Evolutionary conservation across 2,113 vertebrate species (phyloP).

Genomic region (Oryctolagus cuniculus): mOryCun1.1 NC_091434.1:39011501-39012000

Average conservation of each 20-base stretch:
- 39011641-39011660: slow-evolving; percentile 35
- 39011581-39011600: slow-evolving; percentile 49
- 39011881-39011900: slow-evolving; percentile 66
- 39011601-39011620: not conserved
- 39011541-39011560: slow-evolving; percentile 58
- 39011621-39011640: slow-evolving; percentile 49
- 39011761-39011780: not conserved
- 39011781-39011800: slow-evolving; percentile 46
- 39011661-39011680: slow-evolving; percentile 64
- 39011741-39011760: slow-evolving; percentile 35
- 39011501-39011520: slow-evolving; percentile 37
- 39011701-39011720: slow-evolving; percentile 57
- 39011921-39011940: slow-evolving; percentile 59
- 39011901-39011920: slow-evolving; percentile 62
- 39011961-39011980: slow-evolving; percentile 56
- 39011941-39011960: slow-evolving; percentile 39
- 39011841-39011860: slow-evolving; percentile 56
- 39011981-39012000: slow-evolving; percentile 31
- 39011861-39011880: slow-evolving; percentile 61
- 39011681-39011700: slow-evolving; percentile 46
- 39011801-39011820: slow-evolving; percentile 29
- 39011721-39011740: slow-evolving; percentile 56
- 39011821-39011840: slow-evolving; percentile 70
- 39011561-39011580: slow-evolving; percentile 40
- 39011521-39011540: slow-evolving; percentile 36